Percentiles rank a stretch among this genome's conserved stretches.
phyloP scores from a whole-genome alignment of 2,797 vertebrate genomes.

The Pyrocephalus nanus region DNA sequence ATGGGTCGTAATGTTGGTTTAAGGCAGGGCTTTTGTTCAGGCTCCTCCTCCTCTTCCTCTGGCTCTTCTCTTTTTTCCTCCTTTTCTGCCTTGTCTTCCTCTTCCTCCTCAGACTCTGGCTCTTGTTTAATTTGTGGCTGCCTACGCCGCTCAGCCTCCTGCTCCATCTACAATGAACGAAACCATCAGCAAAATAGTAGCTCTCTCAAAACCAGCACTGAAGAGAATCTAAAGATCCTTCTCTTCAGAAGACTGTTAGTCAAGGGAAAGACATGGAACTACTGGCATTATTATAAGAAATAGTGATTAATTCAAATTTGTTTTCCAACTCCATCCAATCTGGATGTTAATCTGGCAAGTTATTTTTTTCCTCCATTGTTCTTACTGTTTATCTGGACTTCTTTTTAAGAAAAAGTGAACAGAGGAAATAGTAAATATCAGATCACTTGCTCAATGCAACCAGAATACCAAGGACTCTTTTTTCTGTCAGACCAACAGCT shows the following conservation, averaged over 20 bases:
- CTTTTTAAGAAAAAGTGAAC: not conserved
- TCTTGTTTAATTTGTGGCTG: slow-evolving; percentile 93
- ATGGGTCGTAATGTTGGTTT: slow-evolving; percentile 96
- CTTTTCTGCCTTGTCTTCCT: slow-evolving; percentile 85
- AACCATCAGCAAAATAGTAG: not conserved
- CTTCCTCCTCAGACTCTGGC: slow-evolving; percentile 89
- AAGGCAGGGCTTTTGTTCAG: slow-evolving; percentile 89
- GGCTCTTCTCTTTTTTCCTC: slow-evolving; percentile 86
- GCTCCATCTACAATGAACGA: slow-evolving; percentile 87
- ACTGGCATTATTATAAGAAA: not conserved
- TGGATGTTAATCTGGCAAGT: not conserved
- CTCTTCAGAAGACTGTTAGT: not conserved
- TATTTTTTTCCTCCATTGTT: not conserved
- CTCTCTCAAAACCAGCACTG: not conserved
- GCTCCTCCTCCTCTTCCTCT: slow-evolving; percentile 85
- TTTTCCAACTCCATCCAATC: not conserved
- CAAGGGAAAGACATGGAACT: not conserved
- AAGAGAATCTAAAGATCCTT: not conserved
- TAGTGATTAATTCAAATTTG: not conserved
- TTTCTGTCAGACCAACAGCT: not conserved
- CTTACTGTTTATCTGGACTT: not conserved
- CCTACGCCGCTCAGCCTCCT: slow-evolving; percentile 92
- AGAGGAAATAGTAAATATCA: not conserved
- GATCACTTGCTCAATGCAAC: not conserved
- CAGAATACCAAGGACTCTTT: not conserved